Evolutionary conservation across 2,797 vertebrate species (phyloP), one percentile per base, ranked within the genome.

Genomic region (Malurus splendens): DNA sequence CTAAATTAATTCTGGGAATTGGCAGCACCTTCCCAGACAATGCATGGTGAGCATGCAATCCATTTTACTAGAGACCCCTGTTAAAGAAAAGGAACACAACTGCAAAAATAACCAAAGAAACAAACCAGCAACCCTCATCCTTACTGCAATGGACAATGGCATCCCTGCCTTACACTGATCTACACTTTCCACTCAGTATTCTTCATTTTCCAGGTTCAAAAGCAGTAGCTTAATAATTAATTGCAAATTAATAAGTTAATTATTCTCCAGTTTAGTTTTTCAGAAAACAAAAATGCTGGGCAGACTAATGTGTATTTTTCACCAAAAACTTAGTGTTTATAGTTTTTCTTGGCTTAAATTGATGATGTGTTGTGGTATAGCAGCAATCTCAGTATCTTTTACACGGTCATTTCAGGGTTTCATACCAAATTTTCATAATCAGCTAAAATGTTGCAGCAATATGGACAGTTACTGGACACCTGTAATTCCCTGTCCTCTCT

Each of bases 1-100:
- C 32, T 51, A 78, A 92, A 83, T 87, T 89, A 22, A 41, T 89
- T 68, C 73, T 70, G 82, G 64, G 79, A 90, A 86, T 52, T 78
- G 75, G 73, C 82, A 89, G 59, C 70, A 89, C 55, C 30, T 68
- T 87, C 76, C 61, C 68, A 89, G 73, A 41, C 32, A 75, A 81
- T 17, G 32, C 47, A 47, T 59, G 23, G 23, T 41, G 55, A 85
- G 9, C 3, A 8, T 59, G 44, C 36, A 86, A 48, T 42, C 45
- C 38, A n/a, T 93, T 89, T 74, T 75, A 57, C 71, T 17, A 44
- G 32, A 72, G 18, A 85, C 6, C 4, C 3, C 7, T 51, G 9
- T 9, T 78, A 68, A 61, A 74, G 28, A 44, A 74, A 61, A 81
- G 33, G 4, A 87, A 18, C 14, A 52, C 0, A 9, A 45, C 25